These are phyloP conservation scores for Melospiza georgiana DNA, from an alignment of 2,113 vertebrate genomes.

Conservation along the genomic window DNA sequence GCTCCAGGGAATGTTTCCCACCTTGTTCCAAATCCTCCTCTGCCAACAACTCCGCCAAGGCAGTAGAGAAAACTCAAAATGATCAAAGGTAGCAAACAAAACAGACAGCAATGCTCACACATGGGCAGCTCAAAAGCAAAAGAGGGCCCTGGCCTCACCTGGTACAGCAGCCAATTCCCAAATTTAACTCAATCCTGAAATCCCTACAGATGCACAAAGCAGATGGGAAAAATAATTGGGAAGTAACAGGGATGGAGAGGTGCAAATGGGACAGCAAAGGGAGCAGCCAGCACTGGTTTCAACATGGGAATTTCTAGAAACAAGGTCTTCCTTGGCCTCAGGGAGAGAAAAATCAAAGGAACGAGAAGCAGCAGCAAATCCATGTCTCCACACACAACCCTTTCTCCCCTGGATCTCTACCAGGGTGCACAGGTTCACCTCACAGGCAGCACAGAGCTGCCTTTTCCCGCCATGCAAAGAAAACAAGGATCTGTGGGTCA, in stretches of 20 bases:
- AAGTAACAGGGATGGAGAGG: not conserved
- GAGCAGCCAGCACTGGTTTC: not conserved
- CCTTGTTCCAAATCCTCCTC: not conserved
- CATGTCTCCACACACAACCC: not conserved
- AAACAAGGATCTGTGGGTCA: not conserved
- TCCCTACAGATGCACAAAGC: not conserved
- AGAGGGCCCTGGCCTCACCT: not conserved
- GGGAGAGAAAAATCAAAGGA: not conserved
- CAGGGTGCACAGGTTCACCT: not conserved
- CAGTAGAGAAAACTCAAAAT: not conserved
- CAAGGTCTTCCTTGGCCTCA: not conserved
- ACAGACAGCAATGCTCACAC: not conserved
- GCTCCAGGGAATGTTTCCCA: not conserved
- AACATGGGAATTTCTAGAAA: not conserved
- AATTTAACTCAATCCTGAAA: not conserved
- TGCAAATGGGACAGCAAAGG: not conserved
- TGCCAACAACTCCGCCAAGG: not conserved
- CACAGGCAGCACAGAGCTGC: not conserved
- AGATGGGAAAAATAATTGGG: not conserved
- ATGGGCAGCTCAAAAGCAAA: not conserved
- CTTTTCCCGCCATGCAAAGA: not conserved
- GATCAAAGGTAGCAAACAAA: not conserved
- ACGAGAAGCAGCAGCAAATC: not conserved
- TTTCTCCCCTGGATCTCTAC: not conserved
- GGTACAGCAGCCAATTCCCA: not conserved